Conservation (phyloP, 2,888 invertebrate genomes). For the Agrochola macilenta region DNA sequence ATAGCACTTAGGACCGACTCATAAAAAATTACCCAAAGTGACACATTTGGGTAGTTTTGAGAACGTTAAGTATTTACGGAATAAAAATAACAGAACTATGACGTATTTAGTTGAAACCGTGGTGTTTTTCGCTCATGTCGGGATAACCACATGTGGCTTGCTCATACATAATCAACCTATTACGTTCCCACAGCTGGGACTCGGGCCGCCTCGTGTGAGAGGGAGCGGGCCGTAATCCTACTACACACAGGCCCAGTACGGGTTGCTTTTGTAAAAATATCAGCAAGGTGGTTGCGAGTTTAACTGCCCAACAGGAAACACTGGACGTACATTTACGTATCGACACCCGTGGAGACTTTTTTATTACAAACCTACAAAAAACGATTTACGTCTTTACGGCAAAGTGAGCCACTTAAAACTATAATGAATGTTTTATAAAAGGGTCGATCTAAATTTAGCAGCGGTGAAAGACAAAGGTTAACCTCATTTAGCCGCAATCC, state of each 20-base stretch:
- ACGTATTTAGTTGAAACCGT: neutral
- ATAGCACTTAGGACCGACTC: conserved; percentile 52
- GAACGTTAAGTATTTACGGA: conserved; percentile 11
- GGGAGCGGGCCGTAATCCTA: too few relatives aligned
- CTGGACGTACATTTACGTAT: too few relatives aligned
- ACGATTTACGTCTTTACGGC: neutral
- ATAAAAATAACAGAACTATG: neutral
- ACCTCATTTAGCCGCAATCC: conserved; percentile 24
- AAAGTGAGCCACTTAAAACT: neutral
- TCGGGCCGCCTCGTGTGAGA: neutral
- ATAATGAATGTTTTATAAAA: conserved; percentile 16
- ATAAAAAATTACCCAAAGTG: conserved; percentile 41
- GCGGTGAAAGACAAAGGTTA: conserved; percentile 13
- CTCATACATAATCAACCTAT: neutral
- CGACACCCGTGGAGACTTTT: neutral
- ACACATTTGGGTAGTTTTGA: conserved; percentile 33
- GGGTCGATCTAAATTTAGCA: conserved; percentile 22
- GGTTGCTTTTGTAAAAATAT: neutral
- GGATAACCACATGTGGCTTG: neutral
- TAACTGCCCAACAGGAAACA: neutral
- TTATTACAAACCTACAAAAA: neutral
- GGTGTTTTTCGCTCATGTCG: neutral
- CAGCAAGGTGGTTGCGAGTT: too few relatives aligned
- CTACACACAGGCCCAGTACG: neutral
- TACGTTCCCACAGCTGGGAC: neutral